Evolutionary conservation across 2,888 invertebrate genomes (phyloP), one percentile per base, ranked within the genome.

Genomic region (Rhagonycha fulva): DNA sequence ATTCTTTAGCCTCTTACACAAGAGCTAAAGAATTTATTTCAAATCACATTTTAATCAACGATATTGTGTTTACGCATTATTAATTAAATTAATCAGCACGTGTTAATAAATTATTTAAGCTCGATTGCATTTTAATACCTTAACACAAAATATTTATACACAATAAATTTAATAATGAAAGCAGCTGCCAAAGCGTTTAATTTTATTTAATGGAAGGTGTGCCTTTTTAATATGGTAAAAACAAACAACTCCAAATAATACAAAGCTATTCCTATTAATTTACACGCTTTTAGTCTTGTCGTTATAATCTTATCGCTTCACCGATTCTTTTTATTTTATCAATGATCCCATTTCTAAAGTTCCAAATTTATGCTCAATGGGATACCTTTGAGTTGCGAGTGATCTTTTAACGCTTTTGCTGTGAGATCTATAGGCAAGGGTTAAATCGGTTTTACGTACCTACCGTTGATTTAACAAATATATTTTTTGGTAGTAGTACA

Each of bases 211-310:
- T 28, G 66, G 74, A 77, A 79, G 79, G 79, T 79, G 79, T 77
- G 79, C 70, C 79, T 67, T 26, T 26, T 62, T 69, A 66, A 68
- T 47, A 74, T 71, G 67, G 63, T 66, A 71, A 77, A 81, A 80
- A 81, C 80, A 81, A 80, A 80, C 78, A 77, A 77, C 70, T 78
- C 70, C 32, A 76, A 32, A 47, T 70, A 70, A 63, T 73, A 82
- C 79, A 80, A 79, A 77, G 78, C 81, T 74, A 19, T 19, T 2
- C 19, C 19, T 19, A 79, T 81, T 81, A 79, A 71, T 81, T 81
- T 79, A 80, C 80, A 79, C 80, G 76, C 79, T 79, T 78, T 76
- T 82, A 76, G 76, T 71, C 81, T 81, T 78, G 80, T 81, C 81
- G 76, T 30, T 61, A 68, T 78, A 78, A 79, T 81, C 74, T 81